Evolutionary conservation across 2,888 invertebrate genomes (phyloP), one percentile per base, ranked within the genome.

Genomic region (Pterostichus madidus): DNA sequence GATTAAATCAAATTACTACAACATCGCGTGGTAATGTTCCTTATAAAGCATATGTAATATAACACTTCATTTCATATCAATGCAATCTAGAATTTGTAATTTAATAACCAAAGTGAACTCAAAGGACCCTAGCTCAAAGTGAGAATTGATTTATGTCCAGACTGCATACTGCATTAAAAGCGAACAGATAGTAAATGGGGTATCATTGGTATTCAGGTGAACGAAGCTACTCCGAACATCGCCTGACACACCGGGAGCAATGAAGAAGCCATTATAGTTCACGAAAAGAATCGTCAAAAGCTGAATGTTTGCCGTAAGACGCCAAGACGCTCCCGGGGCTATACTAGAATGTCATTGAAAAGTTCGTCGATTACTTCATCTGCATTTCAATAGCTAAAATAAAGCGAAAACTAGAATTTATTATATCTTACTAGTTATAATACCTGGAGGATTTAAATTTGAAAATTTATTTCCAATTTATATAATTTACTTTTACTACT

Each of bases 131-230:
- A 59, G 44, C 35, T 80, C 73, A 80, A 52, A 80, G 80, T 35
- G 52, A 32, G 73, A 81, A 75, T 75, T 75, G 81, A 81, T 81
- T 81, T 81, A 81, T 75, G 81, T 75, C 56, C 46, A 44, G 15
- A 61, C n/a, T 81, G 81, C 75, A 81, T 49, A 24, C 31, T 81
- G 81, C 81, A 81, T 81, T 59, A 52, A 32, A 15, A 68, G 13
- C 68, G 79, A 64, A 68, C 59, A 46, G 59, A 59, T 52, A 75
- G 39, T 17, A 64, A 73, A 81, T 53, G 39, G 32, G 56, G 8
- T 73, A 61, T 81, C 59, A 81, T 81, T 81, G 81, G 81, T 81
- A 81, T 81, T 73, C 81, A 61, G 61, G 59, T 75, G 75, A 59
- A 79, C 64, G 24, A 13, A 64, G 49, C 64, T 56, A 24, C 17